These are phyloP conservation scores for Oligia latruncula DNA, from an alignment of 2,888 invertebrate species.

Conservation along the genomic window DNA sequence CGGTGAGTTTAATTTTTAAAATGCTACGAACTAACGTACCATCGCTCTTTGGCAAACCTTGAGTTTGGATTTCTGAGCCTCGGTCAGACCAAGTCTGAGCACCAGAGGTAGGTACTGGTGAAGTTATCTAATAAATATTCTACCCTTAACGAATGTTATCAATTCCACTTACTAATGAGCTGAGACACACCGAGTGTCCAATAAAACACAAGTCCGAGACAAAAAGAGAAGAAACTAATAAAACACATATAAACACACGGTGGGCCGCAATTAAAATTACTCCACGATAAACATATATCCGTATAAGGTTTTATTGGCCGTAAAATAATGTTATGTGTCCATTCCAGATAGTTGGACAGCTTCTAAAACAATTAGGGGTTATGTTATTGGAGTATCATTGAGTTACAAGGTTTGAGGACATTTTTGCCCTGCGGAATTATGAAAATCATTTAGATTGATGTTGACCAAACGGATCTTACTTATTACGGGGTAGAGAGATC, in stretches of 20 bases:
- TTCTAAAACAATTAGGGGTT: constrained; percentile 69
- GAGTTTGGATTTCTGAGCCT: neutral
- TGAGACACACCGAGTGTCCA: constrained; percentile 38
- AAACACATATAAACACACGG: constrained; percentile 82
- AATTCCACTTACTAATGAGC: constrained; percentile 38
- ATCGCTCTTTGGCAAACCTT: neutral
- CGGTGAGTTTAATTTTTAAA: neutral
- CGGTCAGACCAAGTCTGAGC: neutral
- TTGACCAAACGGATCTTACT: neutral
- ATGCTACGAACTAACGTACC: neutral
- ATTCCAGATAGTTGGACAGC: constrained; percentile 71
- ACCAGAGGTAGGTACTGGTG: neutral
- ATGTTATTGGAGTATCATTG: constrained; percentile 45
- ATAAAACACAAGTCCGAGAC: constrained; percentile 60
- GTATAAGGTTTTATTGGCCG: constrained; percentile 78
- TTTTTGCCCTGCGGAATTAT: neutral
- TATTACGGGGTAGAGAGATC: neutral
- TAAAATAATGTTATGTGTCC: constrained; percentile 80
- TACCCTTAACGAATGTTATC: constrained; percentile 6
- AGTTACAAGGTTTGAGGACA: constrained; percentile 2
- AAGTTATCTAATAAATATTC: neutral
- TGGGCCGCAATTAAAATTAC: constrained; percentile 85
- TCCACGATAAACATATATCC: constrained; percentile 80
- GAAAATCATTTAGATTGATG: neutral
- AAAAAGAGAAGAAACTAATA: constrained; percentile 75